These are phyloP conservation scores for Urocitellus parryii DNA, from an alignment of 2,113 vertebrate species.

Conservation along the genomic window DNA sequence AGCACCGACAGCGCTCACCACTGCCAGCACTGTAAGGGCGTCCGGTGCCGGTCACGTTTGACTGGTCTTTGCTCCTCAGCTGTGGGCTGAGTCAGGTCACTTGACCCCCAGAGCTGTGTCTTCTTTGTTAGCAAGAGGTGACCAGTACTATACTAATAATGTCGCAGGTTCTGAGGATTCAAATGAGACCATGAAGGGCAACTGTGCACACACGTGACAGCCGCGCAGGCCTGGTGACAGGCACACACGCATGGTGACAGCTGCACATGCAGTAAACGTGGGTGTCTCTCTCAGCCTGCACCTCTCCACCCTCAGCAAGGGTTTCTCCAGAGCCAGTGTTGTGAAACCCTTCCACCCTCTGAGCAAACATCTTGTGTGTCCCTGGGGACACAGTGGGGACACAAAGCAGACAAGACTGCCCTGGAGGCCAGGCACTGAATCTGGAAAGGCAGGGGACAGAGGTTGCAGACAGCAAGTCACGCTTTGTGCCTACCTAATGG, in stretches of 20 bases:
- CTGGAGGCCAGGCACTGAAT: no score
- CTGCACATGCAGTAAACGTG: no score
- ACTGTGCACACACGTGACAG: no score
- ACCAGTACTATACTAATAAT: background rate
- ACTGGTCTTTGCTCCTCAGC: background rate
- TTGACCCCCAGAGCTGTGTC: background rate
- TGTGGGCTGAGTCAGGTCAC: background rate
- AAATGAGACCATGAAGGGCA: no score
- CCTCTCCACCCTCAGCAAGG: background rate
- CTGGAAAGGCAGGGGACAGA: no score
- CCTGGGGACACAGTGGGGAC: no score
- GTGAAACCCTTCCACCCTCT: background rate
- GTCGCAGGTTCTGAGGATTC: background rate
- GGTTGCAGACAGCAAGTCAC: no score
- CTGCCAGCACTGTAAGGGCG: accelerated
- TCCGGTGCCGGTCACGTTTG: accelerated
- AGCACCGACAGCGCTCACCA: accelerated
- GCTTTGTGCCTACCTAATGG: no score
- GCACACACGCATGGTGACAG: no score
- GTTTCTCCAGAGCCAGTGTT: background rate
- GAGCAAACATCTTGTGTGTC: background rate
- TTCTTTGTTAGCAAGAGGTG: background rate
- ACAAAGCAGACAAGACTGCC: no score
- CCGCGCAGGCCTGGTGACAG: no score
- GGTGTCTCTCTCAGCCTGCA: background rate